These are phyloP conservation scores for Oxystoma pomonae DNA, from an alignment of 2,888 invertebrate species.

Conservation along the genomic window DNA sequence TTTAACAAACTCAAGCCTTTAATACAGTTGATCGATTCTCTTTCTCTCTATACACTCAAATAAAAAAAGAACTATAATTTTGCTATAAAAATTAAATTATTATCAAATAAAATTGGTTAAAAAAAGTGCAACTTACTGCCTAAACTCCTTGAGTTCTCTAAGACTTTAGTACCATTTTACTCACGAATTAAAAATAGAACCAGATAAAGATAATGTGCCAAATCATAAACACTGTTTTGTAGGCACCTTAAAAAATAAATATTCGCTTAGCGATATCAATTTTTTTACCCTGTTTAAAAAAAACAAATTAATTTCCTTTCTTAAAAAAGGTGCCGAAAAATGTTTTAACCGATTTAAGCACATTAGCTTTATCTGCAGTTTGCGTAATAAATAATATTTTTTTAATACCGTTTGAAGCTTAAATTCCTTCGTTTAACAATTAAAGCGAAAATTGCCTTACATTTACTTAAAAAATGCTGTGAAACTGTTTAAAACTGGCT, in stretches of 20 bases:
- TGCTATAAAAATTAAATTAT: background rate
- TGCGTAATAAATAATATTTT: background rate
- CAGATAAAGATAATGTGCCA: background rate
- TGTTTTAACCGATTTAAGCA: background rate
- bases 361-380: background rate
- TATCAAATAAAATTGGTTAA: background rate
- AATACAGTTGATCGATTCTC: background rate
- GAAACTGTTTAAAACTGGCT: background rate
- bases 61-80: background rate
- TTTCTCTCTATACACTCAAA: background rate
- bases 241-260: background rate
- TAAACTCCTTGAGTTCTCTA: no score
- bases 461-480: background rate
- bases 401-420: background rate
- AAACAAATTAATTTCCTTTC: background rate
- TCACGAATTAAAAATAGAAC: conserved; percentile 10
- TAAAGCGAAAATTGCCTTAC: background rate
- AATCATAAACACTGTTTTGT: background rate
- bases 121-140: background rate
- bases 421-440: background rate
- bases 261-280: background rate
- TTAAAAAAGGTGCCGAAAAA: background rate
- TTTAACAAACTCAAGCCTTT: background rate
- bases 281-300: background rate
- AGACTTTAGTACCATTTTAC: conserved; percentile 16